Percentiles rank a stretch among this genome's conserved stretches.
Evolutionary conservation across 2,113 vertebrate species (phyloP).

Genomic region (Amazona guildingii): DNA sequence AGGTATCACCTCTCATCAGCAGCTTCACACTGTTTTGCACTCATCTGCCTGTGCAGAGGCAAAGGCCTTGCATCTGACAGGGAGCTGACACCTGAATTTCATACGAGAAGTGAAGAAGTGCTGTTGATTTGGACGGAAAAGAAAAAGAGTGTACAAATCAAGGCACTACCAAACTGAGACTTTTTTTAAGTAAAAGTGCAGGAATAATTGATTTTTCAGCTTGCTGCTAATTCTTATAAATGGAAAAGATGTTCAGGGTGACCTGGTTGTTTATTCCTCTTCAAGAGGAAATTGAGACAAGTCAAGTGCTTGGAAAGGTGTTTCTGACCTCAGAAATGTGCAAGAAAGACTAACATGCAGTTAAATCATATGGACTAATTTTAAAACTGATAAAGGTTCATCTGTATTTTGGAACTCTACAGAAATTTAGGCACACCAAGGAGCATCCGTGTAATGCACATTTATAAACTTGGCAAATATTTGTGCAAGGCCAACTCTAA

Average conservation of each 20-base stretch:
- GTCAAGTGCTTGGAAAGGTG: neutral
- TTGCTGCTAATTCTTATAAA: neutral
- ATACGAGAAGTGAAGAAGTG: neutral
- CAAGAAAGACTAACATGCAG: neutral
- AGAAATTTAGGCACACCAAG: neutral
- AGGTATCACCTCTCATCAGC: too few species aligned
- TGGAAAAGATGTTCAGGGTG: neutral
- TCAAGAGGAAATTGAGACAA: neutral
- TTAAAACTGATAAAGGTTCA: neutral
- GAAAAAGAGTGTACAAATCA: neutral
- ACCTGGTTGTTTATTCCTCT: neutral
- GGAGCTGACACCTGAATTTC: neutral
- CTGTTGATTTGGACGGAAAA: neutral
- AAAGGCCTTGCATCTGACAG: neutral
- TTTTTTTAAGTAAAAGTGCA: neutral
- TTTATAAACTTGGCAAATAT: neutral
- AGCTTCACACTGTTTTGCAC: neutral
- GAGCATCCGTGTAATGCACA: neutral
- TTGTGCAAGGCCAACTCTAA: neutral
- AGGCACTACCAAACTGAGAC: neutral
- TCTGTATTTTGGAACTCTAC: neutral
- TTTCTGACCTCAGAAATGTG: neutral
- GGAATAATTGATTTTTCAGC: neutral
- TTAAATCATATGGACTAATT: neutral
- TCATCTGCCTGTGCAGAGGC: neutral